A percentile compares a stretch with the other conserved stretches of the same genome.
phyloP scores from a whole-genome alignment of 2,888 invertebrate genomes.

The Amphimallon solstitiale region DNA sequence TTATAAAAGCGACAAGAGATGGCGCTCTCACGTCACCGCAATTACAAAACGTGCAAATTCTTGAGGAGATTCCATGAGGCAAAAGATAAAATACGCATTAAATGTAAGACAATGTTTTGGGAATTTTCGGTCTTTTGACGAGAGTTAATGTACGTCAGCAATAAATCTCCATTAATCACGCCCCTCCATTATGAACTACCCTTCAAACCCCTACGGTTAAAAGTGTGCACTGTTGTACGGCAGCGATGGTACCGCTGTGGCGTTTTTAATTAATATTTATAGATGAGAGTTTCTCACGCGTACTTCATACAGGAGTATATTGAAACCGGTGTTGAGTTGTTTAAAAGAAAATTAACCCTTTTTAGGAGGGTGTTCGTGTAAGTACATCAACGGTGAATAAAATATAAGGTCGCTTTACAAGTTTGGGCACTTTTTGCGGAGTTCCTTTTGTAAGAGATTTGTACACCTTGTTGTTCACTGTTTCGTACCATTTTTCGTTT shows the following conservation, averaged over 20 bases:
- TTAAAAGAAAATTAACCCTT: conserved; percentile 21
- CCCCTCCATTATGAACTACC: conserved; percentile 2
- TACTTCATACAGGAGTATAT: background rate
- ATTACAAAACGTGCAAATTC: background rate
- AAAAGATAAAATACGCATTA: conserved; percentile 26
- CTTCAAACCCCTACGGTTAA: background rate
- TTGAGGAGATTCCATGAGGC: background rate
- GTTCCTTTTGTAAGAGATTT: background rate
- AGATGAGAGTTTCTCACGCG: background rate
- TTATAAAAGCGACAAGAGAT: background rate
- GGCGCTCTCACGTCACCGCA: conserved; percentile 2
- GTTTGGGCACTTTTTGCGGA: background rate
- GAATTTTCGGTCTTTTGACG: conserved; percentile 19
- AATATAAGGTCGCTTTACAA: background rate
- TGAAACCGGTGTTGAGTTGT: background rate
- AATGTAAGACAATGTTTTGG: conserved; percentile 24
- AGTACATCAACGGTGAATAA: conserved; percentile 11
- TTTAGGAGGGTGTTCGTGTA: background rate
- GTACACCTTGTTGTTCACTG: background rate
- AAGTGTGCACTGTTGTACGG: background rate
- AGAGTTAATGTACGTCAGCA: conserved; percentile 18
- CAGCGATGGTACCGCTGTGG: background rate
- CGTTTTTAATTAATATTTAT: conserved; percentile 26
- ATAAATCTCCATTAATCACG: conserved; percentile 31
- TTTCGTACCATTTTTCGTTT: background rate